phyloP scores from a whole-genome alignment of 2,888 invertebrate genomes.

The Parnassius smintheus region DNA sequence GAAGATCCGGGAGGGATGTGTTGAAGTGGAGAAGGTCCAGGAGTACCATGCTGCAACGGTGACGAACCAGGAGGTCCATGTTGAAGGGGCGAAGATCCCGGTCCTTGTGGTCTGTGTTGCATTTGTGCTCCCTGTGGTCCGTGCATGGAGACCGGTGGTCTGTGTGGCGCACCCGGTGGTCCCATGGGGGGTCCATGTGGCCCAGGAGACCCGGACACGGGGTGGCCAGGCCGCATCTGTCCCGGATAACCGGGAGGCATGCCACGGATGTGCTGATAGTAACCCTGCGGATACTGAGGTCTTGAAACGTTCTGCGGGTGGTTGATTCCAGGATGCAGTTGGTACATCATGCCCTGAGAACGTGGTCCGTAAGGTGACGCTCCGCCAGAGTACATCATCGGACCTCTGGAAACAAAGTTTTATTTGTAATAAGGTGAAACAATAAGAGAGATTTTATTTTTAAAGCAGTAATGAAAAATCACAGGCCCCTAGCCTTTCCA shows the following conservation, averaged over 20 bases:
- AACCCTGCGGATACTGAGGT: conserved; percentile 58
- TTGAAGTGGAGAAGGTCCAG: conserved; percentile 32
- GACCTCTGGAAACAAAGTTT: conserved; percentile 47
- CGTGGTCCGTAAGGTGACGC: conserved; percentile 53
- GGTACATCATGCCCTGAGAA: conserved; percentile 41
- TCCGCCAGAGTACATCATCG: conserved; percentile 65
- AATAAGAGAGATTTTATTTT: too few relatives aligned
- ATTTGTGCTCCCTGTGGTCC: conserved; percentile 20
- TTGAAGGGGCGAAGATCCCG: conserved; percentile 11
- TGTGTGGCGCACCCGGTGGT: conserved; percentile 23
- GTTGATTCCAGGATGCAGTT: conserved; percentile 33
- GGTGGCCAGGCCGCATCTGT: conserved; percentile 16
- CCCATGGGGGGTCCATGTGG: conserved; percentile 10
- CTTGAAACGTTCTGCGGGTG: conserved; percentile 39
- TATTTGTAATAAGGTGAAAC: neutral
- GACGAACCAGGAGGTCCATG: conserved; percentile 9
- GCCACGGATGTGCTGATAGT: conserved; percentile 46
- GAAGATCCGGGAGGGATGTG: conserved; percentile 32
- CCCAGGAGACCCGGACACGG: conserved; percentile 29
- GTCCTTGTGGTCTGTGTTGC: conserved; percentile 30
- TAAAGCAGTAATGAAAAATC: too few relatives aligned
- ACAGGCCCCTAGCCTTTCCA: too few relatives aligned
- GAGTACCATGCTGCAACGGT: conserved; percentile 25
- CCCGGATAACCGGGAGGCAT: conserved; percentile 23
- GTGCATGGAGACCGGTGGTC: conserved; percentile 18